A percentile compares a stretch with the other conserved stretches of the same genome.
These are phyloP conservation scores for Allophyes oxyacanthae DNA, from an alignment of 2,888 invertebrate species.

Conservation along the genomic window DNA sequence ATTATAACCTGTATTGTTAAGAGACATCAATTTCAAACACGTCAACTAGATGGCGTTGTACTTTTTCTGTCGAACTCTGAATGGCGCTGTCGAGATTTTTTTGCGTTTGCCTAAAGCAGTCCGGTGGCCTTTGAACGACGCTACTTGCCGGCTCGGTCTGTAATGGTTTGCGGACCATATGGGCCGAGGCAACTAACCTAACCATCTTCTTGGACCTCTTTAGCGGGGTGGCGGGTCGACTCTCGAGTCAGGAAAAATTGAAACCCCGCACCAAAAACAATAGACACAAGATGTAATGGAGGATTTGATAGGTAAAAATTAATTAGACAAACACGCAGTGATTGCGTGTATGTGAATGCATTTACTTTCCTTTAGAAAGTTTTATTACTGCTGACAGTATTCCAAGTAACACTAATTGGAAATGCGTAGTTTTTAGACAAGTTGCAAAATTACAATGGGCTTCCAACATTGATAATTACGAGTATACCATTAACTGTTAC, in stretches of 20 bases:
- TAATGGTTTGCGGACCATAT: constrained; percentile 92
- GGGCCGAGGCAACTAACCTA: constrained; percentile 88
- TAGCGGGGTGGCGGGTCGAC: constrained; percentile 85
- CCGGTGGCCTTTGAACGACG: constrained; percentile 15
- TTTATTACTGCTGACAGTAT: constrained; percentile 3
- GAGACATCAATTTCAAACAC: constrained; percentile 4
- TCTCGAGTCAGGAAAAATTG: constrained; percentile 85
- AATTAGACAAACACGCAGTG: too few relatives aligned
- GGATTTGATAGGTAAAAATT: constrained; percentile 41
- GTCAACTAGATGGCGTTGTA: constrained; percentile 65
- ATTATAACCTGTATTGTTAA: neutral
- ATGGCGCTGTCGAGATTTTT: constrained; percentile 65
- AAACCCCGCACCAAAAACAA: constrained; percentile 73
- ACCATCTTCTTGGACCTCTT: constrained; percentile 87
- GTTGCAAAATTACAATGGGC: neutral
- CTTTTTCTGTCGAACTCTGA: constrained; percentile 45
- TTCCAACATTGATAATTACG: too few relatives aligned
- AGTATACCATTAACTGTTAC: too few relatives aligned
- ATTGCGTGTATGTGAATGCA: neutral
- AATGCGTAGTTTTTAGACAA: constrained; percentile 6
- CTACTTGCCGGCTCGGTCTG: constrained; percentile 94
- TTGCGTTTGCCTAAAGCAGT: constrained; percentile 55
- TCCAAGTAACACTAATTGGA: constrained; percentile 11
- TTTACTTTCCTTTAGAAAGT: constrained; percentile 17
- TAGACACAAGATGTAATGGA: neutral